Evolutionary conservation across 2,113 vertebrate species (phyloP).

Genomic region (Epinephelus cyanopodus): DNA sequence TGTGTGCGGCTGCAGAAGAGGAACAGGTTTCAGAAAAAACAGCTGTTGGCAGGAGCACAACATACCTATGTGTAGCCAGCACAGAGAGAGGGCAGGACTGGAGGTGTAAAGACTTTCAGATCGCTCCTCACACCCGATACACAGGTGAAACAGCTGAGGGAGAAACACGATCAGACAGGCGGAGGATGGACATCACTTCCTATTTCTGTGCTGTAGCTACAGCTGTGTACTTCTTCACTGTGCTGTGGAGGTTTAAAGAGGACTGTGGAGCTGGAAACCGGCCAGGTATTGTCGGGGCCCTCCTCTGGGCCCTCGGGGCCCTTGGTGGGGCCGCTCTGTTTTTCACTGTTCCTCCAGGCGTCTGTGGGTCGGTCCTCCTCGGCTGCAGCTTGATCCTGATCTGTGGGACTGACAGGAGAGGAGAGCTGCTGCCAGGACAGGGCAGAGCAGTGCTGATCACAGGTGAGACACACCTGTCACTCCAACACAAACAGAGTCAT

Average conservation of each 20-base stretch:
- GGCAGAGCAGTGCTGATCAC: conserved; percentile 69
- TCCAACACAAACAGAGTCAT: too few relatives aligned
- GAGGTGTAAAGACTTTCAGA: too few relatives aligned
- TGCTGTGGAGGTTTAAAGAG: neutral
- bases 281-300: neutral
- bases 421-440: conserved; percentile 19
- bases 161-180: neutral
- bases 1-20: neutral
- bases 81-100: neutral
- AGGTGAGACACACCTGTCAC: conserved; percentile 55
- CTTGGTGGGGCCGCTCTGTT: neutral
- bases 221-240: neutral
- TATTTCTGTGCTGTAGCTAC: conserved; percentile 2
- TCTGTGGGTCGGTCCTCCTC: neutral
- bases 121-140: too few relatives aligned
- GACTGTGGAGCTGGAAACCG: neutral
- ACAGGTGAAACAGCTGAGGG: neutral
- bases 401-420: neutral
- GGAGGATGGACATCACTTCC: conserved; percentile 8
- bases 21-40: neutral
- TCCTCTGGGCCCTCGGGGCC: neutral
- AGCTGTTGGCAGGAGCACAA: neutral
- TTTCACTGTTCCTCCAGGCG: neutral
- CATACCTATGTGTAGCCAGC: neutral
- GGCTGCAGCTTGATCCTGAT: conserved; percentile 35